Percentiles rank a stretch among this genome's conserved stretches.
Evolutionary conservation across 2,113 vertebrate species (phyloP).

Genomic region (Nesogale talazaci): DNA sequence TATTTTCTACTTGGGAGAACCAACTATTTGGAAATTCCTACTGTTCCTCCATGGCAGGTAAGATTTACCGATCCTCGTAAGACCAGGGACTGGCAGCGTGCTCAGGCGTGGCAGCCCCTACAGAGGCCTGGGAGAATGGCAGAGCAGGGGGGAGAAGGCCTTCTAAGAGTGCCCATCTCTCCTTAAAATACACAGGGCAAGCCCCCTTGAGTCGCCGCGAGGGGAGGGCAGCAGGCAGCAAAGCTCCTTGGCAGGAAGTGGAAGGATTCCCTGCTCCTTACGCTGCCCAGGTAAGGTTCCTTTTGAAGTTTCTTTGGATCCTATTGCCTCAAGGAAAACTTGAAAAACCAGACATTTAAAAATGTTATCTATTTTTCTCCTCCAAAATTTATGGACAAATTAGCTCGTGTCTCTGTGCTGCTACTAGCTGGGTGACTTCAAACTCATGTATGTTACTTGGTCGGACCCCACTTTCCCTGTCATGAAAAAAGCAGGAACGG

Average conservation of each 20-base stretch:
- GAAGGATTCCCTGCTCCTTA: not conserved
- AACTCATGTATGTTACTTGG: not conserved
- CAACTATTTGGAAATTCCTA: not conserved
- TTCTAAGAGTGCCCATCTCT: not conserved
- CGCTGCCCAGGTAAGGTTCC: not conserved
- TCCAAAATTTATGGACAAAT: constrained; percentile 22
- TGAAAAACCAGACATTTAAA: too few species aligned
- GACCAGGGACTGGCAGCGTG: too few species aligned
- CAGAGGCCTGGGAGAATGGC: not conserved
- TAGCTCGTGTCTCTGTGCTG: not conserved
- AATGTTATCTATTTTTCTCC: not conserved
- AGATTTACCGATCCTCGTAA: not conserved
- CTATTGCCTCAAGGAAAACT: not conserved
- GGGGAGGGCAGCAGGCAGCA: not conserved
- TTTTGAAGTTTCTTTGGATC: not conserved
- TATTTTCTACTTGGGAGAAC: not conserved
- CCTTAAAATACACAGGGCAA: not conserved
- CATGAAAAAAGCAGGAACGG: not conserved
- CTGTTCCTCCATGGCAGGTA: not conserved
- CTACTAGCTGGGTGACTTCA: not conserved
- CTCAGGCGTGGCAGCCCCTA: not conserved
- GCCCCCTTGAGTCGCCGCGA: not conserved
- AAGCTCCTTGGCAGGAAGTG: not conserved
- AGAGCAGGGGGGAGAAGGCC: not conserved
- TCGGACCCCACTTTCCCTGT: not conserved